Base-by-base conservation (phyloP, 1,140 invertebrate genomes). In the Micrasema longulum region DNA sequence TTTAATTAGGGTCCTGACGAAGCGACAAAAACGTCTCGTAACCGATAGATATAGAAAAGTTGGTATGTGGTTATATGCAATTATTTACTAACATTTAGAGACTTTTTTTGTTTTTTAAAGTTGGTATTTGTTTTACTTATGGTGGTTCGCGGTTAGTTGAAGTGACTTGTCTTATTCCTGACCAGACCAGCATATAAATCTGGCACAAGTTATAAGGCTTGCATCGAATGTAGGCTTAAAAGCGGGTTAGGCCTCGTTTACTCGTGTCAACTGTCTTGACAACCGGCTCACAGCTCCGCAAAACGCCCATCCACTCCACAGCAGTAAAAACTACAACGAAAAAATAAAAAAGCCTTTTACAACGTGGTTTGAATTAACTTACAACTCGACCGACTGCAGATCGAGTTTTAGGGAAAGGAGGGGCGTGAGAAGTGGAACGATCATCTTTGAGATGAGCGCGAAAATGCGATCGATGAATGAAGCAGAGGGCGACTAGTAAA, bases 381-480 rank as follows among this genome's bases (percentile, higher is more conserved):
- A 26, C 14, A 14, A 12, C 52, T 55, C 2, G 26, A 0, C 14
- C n/a, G 26, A 35, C 16, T 31, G 35, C 18, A 43, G 55, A 43
- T 12, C 16, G 11, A 11, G 36, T 41, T 60, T 60, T 60, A 60
- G 36, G 36, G 55, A 60, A 60, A 38, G 36, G 55, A 60, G 55
- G 36, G 55, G 55, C 55, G 55, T 60, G 55, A 16, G 55, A 60
- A 60, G 55, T 60, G 41, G 55, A 35, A 60, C 55, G 18, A 14
- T n/a, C 52, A 55, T 55, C 22, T 31, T 26, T 16, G 52, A 55
- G 52, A 55, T 55, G 52, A 31, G n/a, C 26, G n/a, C 0, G 16
- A 55, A 16, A 7, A 16, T 31, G 26, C 52, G 9, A 55, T 1
- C 14, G 12, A 14, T 31, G 12, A 6, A 14, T 16, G 2, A 55